phyloP scores from a whole-genome alignment of 2,888 invertebrate genomes.

The Candidula unifasciata region DNA sequence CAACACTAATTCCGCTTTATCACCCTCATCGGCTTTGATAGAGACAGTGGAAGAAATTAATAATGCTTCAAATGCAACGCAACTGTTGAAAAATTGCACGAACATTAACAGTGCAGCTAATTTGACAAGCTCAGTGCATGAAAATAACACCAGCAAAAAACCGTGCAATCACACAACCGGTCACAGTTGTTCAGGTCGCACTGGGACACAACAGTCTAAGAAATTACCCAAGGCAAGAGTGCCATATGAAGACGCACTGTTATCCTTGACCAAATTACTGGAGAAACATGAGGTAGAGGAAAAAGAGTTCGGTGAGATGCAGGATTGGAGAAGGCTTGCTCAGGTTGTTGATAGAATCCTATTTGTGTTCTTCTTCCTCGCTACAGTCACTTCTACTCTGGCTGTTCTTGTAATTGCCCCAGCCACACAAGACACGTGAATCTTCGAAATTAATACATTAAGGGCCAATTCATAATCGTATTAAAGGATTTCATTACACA shows the following conservation, averaged over 20 bases:
- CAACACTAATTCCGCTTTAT: neutral
- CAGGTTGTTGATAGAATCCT: constrained; percentile 80
- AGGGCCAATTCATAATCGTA: no score
- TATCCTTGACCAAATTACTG: constrained; percentile 78
- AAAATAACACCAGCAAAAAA: neutral
- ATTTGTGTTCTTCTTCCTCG: constrained; percentile 81
- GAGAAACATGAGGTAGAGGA: constrained; percentile 79
- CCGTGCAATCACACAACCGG: neutral
- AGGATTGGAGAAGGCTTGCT: constrained; percentile 81
- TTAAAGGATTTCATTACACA: neutral
- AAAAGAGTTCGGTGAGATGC: constrained; percentile 77
- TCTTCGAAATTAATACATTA: neutral
- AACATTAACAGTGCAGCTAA: neutral
- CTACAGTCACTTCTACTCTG: constrained; percentile 79
- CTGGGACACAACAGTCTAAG: neutral
- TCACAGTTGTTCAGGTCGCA: neutral
- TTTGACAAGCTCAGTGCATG: neutral
- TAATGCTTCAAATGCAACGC: neutral
- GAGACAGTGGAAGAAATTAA: neutral
- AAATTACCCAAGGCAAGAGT: neutral
- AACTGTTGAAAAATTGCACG: neutral
- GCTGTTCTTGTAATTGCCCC: constrained; percentile 80
- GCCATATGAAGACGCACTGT: constrained; percentile 78
- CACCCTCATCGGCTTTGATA: neutral
- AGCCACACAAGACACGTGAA: constrained; percentile 57